These are phyloP conservation scores for Habrosyne pyritoides DNA, from an alignment of 2,888 invertebrate genomes.

Conservation along the genomic window DNA sequence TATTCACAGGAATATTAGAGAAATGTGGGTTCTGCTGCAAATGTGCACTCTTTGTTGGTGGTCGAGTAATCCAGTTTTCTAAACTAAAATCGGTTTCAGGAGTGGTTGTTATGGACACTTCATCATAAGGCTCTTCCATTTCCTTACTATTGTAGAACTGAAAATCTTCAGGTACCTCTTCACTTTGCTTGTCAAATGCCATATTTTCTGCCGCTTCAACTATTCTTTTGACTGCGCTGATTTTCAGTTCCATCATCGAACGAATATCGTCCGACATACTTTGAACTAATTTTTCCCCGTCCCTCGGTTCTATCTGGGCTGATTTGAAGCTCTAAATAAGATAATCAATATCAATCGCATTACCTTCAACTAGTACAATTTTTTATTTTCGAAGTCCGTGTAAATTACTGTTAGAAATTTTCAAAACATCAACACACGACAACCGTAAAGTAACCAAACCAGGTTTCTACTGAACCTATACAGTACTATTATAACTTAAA, in stretches of 20 bases:
- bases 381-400: no score
- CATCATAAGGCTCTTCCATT: slow-evolving; percentile 84
- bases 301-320: slow-evolving; percentile 88
- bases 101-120: slow-evolving; percentile 73
- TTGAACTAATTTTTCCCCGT: slow-evolving; percentile 90
- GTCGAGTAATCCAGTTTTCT: slow-evolving; percentile 80
- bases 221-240: slow-evolving; percentile 93
- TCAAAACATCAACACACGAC: no score
- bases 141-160: slow-evolving; percentile 89
- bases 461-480: no score
- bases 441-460: no score
- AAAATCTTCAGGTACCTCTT: slow-evolving; percentile 84
- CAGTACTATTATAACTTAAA: no score
- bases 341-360: slow-evolving; percentile 28
- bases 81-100: slow-evolving; percentile 81
- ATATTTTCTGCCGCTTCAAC: slow-evolving; percentile 94
- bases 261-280: slow-evolving; percentile 93
- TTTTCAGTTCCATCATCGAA: slow-evolving; percentile 94
- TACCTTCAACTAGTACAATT: neutral
- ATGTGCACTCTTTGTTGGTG: slow-evolving; percentile 85
- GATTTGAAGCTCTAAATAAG: slow-evolving; percentile 88
- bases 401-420: no score
- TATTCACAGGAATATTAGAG: slow-evolving; percentile 90
- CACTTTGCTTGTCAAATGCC: slow-evolving; percentile 84
- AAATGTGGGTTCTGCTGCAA: slow-evolving; percentile 89